Evolutionary conservation across 2,888 invertebrate genomes (phyloP).

Genomic region (Drepana falcataria): DNA sequence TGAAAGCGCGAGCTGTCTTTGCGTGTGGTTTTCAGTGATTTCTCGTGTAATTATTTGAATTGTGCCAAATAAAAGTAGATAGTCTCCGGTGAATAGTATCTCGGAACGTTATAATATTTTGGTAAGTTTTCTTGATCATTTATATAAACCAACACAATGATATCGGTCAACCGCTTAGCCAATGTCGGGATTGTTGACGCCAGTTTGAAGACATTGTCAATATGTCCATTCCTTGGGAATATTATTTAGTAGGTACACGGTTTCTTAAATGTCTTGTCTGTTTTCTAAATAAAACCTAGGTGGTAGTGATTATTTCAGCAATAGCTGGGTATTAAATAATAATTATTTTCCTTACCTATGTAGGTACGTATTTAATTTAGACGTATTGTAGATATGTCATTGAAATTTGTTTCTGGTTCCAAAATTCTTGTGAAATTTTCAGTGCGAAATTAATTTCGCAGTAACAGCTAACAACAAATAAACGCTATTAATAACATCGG

Average conservation of each 20-base stretch:
- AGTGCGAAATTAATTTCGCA: no score
- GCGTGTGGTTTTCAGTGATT: background rate
- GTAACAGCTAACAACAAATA: no score
- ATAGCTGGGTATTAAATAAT: no score
- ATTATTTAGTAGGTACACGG: no score
- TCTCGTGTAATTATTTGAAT: background rate
- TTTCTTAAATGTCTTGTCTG: no score
- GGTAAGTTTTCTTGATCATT: background rate
- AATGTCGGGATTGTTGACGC: no score
- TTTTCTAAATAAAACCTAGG: no score
- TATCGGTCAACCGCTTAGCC: background rate
- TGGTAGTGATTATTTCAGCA: no score
- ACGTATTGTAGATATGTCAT: background rate
- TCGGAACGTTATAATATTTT: background rate
- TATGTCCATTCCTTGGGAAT: no score
- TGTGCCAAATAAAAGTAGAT: background rate
- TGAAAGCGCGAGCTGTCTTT: background rate
- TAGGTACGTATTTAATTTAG: background rate
- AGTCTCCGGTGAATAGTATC: background rate
- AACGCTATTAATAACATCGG: background rate
- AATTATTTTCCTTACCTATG: no score
- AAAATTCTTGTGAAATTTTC: slow-evolving; percentile 1
- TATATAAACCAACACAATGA: background rate
- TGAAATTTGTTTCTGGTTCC: background rate
- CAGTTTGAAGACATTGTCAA: no score